A percentile compares a stretch with the other conserved stretches of the same genome.
Conservation (phyloP, 2,797 vertebrate genomes). For the Dermochelys coriacea region DNA sequence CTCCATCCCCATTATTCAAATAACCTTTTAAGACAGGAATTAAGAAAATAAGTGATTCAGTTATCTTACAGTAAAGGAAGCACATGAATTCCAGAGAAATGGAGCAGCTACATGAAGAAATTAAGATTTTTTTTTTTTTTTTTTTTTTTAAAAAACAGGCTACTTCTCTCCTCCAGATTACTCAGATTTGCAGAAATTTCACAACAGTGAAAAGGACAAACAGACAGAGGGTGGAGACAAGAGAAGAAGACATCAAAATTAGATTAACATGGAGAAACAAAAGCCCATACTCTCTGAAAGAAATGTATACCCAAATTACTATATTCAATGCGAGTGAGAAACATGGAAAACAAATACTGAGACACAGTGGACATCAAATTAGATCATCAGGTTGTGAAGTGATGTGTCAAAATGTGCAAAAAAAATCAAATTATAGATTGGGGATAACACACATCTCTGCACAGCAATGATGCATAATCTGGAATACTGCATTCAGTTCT, state of each 20-base stretch:
- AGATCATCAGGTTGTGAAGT: background rate
- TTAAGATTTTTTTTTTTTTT: accelerated
- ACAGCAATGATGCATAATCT: background rate
- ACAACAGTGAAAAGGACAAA: background rate
- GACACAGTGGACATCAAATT: background rate
- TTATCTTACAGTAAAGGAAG: background rate
- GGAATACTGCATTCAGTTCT: background rate
- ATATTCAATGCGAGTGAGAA: background rate
- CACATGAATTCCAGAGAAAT: background rate
- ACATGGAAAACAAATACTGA: background rate
- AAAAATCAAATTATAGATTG: background rate
- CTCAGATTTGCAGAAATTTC: background rate
- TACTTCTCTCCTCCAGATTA: background rate
- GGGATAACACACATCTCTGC: background rate
- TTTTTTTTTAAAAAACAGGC: too few species aligned
- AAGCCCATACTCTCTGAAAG: background rate
- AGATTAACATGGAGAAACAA: background rate
- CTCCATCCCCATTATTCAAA: background rate
- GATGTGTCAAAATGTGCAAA: background rate
- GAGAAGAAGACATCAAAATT: background rate
- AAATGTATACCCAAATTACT: background rate
- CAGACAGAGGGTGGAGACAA: background rate
- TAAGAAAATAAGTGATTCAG: background rate
- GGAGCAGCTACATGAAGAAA: accelerated
- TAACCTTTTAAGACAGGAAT: background rate